Evolutionary conservation across 2,888 invertebrate species (phyloP).

Genomic region (Halocaridina rubra): DNA sequence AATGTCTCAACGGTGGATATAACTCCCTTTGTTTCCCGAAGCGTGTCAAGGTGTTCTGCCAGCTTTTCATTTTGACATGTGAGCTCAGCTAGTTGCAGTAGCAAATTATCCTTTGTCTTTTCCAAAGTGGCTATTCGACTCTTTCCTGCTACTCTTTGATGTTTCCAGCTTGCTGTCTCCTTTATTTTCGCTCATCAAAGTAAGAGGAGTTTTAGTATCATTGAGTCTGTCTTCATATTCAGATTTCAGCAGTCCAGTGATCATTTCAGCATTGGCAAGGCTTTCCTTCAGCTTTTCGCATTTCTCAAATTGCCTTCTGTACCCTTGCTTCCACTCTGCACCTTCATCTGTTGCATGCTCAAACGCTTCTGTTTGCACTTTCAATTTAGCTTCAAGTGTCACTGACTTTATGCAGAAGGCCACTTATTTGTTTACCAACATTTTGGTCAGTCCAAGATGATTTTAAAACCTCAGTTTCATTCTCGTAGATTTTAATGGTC

Average conservation of each 20-base stretch:
- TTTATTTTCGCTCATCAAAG: background rate
- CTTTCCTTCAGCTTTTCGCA: background rate
- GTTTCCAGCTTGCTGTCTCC: background rate
- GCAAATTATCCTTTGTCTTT: conserved; percentile 1
- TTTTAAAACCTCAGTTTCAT: background rate
- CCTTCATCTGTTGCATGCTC: conserved; percentile 1
- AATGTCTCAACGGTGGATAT: background rate
- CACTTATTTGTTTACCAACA: background rate
- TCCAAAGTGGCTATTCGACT: background rate
- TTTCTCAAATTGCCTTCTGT: background rate
- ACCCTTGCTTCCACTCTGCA: background rate
- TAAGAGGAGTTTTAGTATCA: background rate
- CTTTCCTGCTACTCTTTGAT: background rate
- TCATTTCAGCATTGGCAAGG: background rate
- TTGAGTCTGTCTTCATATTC: background rate
- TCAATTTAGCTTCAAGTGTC: background rate
- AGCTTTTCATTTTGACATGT: background rate
- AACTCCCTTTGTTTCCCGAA: conserved; percentile 11
- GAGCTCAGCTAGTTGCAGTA: background rate
- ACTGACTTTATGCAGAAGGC: background rate
- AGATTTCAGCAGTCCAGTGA: background rate
- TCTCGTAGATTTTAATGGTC: background rate
- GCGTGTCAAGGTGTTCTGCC: background rate
- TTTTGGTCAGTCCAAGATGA: background rate
- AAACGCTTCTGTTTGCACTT: background rate